phyloP scores from a whole-genome alignment of 2,113 vertebrate species.

The Mobula hypostoma region DNA sequence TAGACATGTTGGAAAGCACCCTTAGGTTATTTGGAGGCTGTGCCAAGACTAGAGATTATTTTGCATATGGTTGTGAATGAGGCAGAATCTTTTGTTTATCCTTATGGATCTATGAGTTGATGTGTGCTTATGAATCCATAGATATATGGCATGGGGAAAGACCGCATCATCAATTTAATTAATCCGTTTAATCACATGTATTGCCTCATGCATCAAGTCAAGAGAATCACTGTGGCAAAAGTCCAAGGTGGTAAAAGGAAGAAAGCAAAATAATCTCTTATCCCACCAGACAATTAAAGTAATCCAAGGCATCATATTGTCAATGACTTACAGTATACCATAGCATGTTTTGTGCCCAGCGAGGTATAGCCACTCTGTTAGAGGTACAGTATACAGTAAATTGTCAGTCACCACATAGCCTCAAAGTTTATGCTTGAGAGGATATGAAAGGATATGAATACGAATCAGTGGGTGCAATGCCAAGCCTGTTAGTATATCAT shows the following conservation, averaged over 20 bases:
- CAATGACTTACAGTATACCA: neutral
- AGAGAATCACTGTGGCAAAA: neutral
- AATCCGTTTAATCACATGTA: neutral
- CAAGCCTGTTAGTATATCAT: neutral
- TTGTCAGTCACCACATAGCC: neutral
- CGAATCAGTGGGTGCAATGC: neutral
- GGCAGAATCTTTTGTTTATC: neutral
- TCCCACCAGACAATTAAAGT: neutral
- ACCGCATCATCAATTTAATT: neutral
- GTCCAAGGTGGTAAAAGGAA: neutral
- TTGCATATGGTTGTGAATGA: neutral
- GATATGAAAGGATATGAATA: neutral
- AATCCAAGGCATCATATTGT: neutral
- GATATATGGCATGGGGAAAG: neutral
- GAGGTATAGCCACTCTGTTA: neutral
- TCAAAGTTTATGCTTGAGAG: neutral
- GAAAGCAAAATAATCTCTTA: neutral
- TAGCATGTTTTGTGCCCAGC: neutral
- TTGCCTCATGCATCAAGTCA: neutral
- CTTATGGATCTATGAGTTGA: neutral
- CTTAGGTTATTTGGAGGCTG: neutral
- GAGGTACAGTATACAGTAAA: neutral
- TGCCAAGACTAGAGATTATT: neutral
- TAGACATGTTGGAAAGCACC: neutral
- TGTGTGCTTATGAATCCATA: neutral